phyloP scores from a whole-genome alignment of 2,888 invertebrate species.

The Drosophila niveifrons region DNA sequence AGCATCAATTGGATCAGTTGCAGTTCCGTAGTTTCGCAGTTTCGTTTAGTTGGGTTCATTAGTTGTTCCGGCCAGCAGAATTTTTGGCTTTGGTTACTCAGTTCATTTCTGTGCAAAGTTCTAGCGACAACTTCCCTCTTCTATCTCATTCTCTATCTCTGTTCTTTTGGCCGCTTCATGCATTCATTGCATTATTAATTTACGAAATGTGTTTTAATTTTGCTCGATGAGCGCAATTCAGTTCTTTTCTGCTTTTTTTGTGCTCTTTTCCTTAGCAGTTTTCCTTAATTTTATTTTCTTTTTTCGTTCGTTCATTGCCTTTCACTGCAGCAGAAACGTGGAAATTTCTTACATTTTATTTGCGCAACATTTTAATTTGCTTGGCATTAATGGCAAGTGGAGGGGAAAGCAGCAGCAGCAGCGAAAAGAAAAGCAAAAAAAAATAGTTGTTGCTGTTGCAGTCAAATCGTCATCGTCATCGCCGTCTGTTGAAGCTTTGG shows the following conservation, averaged over 20 bases:
- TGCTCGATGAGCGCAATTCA: conserved; percentile 3
- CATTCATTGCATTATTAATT: conserved; percentile 64
- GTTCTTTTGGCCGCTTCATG: background rate
- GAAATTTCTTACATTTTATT: conserved; percentile 62
- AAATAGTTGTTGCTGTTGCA: conserved; percentile 14
- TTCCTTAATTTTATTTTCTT: conserved; percentile 8
- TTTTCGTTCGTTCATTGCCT: conserved; percentile 14
- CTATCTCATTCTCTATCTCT: no score
- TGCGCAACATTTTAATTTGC: conserved; percentile 66
- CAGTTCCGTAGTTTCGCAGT: background rate
- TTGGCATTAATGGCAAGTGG: conserved; percentile 45
- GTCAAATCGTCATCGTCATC: conserved; percentile 31
- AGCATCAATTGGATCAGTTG: background rate
- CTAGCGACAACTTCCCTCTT: background rate
- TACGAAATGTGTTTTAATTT: conserved; percentile 56
- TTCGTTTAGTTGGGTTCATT: background rate
- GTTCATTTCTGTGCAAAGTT: background rate
- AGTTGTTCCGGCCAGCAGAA: background rate
- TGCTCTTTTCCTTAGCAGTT: conserved; percentile 8
- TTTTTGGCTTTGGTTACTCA: background rate
- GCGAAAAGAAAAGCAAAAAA: conserved; percentile 22
- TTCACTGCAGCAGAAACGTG: conserved; percentile 45
- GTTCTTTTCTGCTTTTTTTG: conserved; percentile 5
- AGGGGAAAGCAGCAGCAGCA: conserved; percentile 6
- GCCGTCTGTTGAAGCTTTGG: conserved; percentile 2